These are phyloP conservation scores for Anguilla anguilla DNA, from an alignment of 2,797 vertebrate species.

Conservation along the genomic window DNA sequence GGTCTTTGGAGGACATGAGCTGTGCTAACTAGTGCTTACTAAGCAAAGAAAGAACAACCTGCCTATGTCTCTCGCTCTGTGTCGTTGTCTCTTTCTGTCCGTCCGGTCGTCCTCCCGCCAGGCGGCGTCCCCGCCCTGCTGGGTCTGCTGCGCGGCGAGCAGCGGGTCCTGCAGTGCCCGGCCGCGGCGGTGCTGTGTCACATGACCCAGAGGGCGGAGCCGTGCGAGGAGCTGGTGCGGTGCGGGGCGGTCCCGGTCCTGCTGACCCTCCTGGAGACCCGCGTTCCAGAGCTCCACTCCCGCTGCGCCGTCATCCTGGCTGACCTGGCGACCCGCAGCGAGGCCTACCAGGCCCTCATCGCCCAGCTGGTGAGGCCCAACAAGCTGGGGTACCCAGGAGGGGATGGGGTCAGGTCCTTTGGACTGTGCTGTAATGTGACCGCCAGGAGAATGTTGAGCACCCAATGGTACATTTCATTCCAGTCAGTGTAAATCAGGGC, in stretches of 20 bases:
- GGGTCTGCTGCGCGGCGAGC: constrained; percentile 55
- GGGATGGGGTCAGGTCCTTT: not conserved
- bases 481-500: not conserved
- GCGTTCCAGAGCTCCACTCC: constrained; percentile 67
- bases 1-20: too few relatives aligned
- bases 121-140: constrained; percentile 69
- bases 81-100: not conserved
- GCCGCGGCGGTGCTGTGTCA: constrained; percentile 71
- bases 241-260: constrained; percentile 60
- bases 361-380: constrained; percentile 61
- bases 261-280: constrained; percentile 57
- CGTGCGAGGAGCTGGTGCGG: constrained; percentile 61
- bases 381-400: not conserved
- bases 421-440: not conserved
- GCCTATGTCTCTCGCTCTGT: not conserved
- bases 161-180: constrained; percentile 62
- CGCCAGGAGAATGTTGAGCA: not conserved
- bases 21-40: too few relatives aligned
- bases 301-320: constrained; percentile 70
- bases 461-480: not conserved
- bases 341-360: constrained; percentile 58
- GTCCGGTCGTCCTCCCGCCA: constrained; percentile 35
- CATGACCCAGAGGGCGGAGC: constrained; percentile 58
- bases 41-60: too few relatives aligned
- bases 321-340: constrained; percentile 62